A percentile compares a stretch with the other conserved stretches of the same genome.
These are phyloP conservation scores for Mastomys coucha DNA, from an alignment of 2,113 vertebrate genomes.

Conservation along the genomic window DNA sequence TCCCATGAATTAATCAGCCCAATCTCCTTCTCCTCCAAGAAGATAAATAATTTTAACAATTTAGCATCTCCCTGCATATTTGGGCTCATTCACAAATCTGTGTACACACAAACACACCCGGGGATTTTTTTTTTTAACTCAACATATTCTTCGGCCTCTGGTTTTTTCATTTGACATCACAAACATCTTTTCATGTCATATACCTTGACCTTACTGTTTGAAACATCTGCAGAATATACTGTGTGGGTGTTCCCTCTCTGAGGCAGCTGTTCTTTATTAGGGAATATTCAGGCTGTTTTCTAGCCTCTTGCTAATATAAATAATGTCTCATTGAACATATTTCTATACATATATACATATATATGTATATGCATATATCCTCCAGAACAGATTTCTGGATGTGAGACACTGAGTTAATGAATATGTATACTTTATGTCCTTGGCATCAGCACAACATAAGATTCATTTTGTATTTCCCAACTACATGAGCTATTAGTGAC, in stretches of 20 bases:
- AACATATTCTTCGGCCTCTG: not conserved
- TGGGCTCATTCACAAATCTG: not conserved
- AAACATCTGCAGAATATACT: constrained; percentile 33
- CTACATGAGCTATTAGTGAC: constrained; percentile 29
- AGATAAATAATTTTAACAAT: constrained; percentile 40
- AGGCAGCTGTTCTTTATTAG: constrained; percentile 1
- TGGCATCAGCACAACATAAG: not conserved
- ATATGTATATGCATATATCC: not conserved
- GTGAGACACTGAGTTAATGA: constrained; percentile 6
- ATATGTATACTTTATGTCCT: constrained; percentile 41
- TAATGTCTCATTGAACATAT: not conserved
- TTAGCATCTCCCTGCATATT: not conserved
- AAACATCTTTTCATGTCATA: constrained; percentile 37
- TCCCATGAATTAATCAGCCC: not conserved
- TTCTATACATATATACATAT: not conserved
- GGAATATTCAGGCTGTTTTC: constrained; percentile 1
- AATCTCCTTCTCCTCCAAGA: not conserved
- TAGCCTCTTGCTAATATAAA: constrained; percentile 40
- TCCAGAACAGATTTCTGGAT: constrained; percentile 12
- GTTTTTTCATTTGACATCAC: not conserved
- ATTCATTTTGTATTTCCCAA: not conserved
- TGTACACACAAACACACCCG: not conserved
- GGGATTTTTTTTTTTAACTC: not conserved
- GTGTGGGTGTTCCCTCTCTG: not conserved
- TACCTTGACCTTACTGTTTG: constrained; percentile 48